Evolutionary conservation across 2,113 vertebrate species (phyloP).

Genomic region (Salvelinus alpinus): DNA sequence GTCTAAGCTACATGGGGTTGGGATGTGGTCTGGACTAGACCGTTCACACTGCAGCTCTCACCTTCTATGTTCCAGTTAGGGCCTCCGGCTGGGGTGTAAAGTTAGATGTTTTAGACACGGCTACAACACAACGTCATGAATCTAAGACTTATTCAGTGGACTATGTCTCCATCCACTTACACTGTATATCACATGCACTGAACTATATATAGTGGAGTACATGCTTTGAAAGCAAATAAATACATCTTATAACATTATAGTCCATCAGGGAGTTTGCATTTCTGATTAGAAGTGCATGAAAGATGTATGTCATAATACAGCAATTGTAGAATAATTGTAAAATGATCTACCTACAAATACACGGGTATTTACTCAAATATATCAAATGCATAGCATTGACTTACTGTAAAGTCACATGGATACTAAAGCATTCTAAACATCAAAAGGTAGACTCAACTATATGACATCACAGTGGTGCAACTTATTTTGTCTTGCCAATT

Average conservation of each 20-base stretch:
- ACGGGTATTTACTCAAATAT: not conserved
- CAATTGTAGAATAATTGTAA: not conserved
- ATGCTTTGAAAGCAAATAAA: conserved; percentile 47
- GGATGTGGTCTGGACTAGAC: conserved; percentile 55
- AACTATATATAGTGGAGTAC: conserved; percentile 50
- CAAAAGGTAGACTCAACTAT: not conserved
- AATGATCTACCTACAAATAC: not conserved
- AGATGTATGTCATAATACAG: not conserved
- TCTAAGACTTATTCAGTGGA: conserved; percentile 37
- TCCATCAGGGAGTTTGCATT: conserved; percentile 35
- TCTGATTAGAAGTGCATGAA: conserved; percentile 41
- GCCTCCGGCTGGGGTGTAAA: conserved; percentile 80
- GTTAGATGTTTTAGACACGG: conserved; percentile 64
- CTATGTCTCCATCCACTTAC: conserved; percentile 41
- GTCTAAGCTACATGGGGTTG: conserved; percentile 69
- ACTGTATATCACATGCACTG: conserved; percentile 63
- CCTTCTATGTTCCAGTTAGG: conserved; percentile 83
- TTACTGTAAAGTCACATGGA: too few species aligned
- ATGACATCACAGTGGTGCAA: too few species aligned
- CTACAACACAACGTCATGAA: conserved; percentile 53
- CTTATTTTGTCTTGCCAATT: too few species aligned
- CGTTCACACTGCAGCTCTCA: conserved; percentile 61
- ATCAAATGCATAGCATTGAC: not conserved
- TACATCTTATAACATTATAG: conserved; percentile 7
- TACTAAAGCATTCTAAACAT: too few species aligned